Conservation (phyloP, 2,113 vertebrate species). For the Tapirus terrestris region DNA sequence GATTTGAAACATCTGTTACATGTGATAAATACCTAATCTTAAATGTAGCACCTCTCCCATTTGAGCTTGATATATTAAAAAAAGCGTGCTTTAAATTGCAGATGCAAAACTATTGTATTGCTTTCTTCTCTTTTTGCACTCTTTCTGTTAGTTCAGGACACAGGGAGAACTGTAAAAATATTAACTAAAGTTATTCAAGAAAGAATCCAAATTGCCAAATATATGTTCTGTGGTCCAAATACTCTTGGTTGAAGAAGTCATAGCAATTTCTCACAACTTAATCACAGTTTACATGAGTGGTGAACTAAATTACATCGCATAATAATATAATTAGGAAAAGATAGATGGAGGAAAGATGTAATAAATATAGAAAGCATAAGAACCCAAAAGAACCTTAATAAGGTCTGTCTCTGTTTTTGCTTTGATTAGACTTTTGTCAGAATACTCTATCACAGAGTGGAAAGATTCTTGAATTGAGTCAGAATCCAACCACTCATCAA, state of each 20-base stretch:
- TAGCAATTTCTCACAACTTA: not conserved
- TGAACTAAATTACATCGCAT: not conserved
- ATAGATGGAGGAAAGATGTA: not conserved
- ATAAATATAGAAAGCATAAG: not conserved
- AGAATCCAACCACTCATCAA: not conserved
- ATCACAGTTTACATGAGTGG: not conserved
- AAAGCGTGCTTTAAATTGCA: not conserved
- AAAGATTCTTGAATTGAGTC: not conserved
- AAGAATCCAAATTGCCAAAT: not conserved
- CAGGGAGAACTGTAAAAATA: not conserved
- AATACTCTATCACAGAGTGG: not conserved
- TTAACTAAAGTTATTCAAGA: not conserved
- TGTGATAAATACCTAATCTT: not conserved
- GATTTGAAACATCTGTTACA: not conserved
- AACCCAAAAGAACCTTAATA: not conserved
- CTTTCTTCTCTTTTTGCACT: not conserved
- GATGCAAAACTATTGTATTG: not conserved
- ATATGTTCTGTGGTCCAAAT: not conserved
- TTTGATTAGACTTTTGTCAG: not conserved
- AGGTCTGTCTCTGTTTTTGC: not conserved
- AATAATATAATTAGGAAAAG: not conserved
- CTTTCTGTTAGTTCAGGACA: not conserved
- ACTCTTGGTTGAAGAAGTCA: not conserved
- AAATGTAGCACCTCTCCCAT: not conserved
- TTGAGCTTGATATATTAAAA: not conserved